phyloP scores from a whole-genome alignment of 2,113 vertebrate genomes.

The Sterna hirundo region DNA sequence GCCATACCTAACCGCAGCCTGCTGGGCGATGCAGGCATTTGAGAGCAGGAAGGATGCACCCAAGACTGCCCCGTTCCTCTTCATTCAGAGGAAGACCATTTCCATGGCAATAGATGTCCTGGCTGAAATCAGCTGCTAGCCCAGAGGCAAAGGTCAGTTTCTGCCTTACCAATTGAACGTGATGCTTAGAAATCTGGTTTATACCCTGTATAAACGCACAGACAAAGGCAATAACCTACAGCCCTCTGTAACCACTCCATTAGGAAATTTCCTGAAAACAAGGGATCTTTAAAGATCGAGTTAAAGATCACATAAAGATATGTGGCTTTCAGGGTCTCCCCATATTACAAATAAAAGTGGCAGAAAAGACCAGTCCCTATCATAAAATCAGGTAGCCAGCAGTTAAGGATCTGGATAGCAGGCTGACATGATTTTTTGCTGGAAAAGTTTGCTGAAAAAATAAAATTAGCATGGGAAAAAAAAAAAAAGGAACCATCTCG shows the following conservation, averaged over 20 bases:
- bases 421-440: not conserved
- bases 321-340: not conserved
- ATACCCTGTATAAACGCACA: not conserved
- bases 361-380: not conserved
- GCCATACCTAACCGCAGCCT: not conserved
- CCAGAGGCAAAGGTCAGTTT: not conserved
- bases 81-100: not conserved
- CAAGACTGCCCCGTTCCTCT: not conserved
- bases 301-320: not conserved
- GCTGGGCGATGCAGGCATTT: no score
- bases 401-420: not conserved
- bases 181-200: not conserved
- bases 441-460: not conserved
- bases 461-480: not conserved
- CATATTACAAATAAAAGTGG: not conserved
- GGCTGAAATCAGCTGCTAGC: not conserved
- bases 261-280: not conserved
- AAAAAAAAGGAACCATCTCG: not conserved
- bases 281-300: not conserved
- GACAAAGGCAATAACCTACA: not conserved
- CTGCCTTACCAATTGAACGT: not conserved
- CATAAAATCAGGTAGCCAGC: not conserved
- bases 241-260: accelerated
- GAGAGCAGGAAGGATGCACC: not conserved
- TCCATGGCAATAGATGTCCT: not conserved